These are phyloP conservation scores for Ectemnius lituratus DNA, from an alignment of 2,888 invertebrate species.

Conservation along the genomic window DNA sequence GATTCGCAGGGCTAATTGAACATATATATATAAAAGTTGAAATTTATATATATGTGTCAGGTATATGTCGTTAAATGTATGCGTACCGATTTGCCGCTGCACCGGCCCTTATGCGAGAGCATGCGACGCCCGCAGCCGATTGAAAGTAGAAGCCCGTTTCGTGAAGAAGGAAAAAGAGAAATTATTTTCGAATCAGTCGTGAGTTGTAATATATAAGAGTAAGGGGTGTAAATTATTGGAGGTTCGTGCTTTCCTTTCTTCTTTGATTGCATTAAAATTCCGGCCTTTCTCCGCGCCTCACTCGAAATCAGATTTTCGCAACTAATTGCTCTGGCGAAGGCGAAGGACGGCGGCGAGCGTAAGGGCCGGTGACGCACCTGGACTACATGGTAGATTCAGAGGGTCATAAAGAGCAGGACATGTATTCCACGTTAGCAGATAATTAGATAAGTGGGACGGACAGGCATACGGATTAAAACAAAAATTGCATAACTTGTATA, in stretches of 20 bases:
- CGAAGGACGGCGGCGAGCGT: constrained; percentile 29
- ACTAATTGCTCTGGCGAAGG: neutral
- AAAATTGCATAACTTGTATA: constrained; percentile 77
- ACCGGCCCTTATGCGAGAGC: constrained; percentile 47
- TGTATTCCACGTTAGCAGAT: constrained; percentile 72
- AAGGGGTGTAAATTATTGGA: constrained; percentile 25
- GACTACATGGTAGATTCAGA: constrained; percentile 59
- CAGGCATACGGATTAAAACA: constrained; percentile 67
- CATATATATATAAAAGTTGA: constrained; percentile 58
- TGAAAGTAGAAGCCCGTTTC: constrained; percentile 1
- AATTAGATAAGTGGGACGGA: constrained; percentile 77
- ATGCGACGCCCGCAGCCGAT: constrained; percentile 33
- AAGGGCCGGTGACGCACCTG: constrained; percentile 66
- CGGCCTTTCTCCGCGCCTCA: constrained; percentile 14
- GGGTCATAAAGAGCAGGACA: constrained; percentile 57
- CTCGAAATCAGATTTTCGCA: constrained; percentile 5
- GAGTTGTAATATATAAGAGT: constrained; percentile 45
- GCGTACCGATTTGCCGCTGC: constrained; percentile 56
- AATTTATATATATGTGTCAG: constrained; percentile 61
- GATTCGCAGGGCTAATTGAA: constrained; percentile 66
- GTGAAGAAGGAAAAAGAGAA: constrained; percentile 13
- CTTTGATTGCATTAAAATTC: constrained; percentile 16
- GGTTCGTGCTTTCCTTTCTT: constrained; percentile 25
- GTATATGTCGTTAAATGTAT: constrained; percentile 64
- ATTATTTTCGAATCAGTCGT: constrained; percentile 26